Base-by-base conservation (phyloP, 2,113 vertebrate species). In the Microtus oregoni region DNA sequence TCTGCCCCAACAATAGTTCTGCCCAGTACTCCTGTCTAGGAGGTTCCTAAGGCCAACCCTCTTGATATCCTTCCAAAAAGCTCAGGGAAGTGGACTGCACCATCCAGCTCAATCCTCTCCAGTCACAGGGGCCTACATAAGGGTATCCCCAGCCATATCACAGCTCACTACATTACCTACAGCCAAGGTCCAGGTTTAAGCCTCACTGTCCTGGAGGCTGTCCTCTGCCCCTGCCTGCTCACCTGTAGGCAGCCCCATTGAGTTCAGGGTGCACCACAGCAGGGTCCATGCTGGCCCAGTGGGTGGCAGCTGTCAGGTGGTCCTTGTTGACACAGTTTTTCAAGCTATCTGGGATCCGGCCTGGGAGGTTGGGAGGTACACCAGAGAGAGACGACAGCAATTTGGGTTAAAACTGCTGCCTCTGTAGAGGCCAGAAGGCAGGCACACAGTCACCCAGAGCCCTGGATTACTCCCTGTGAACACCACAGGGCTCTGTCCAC, bases 321-420 rank as follows among this genome's bases (percentile, higher is more conserved):
- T 99, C 99, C 98, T 99, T 99, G 97, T 99, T 99, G 97, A 99
- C 99, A 90, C 99, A 99, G 98, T 99, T 99, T 98, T 99, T 99
- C 98, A 99, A 98, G 96, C 99, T 99, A 98, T 99, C 99, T 70
- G 99, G 99, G 98, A 99, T 99, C 93, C 99, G 99, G 98, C 99
- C 99, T 99, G 94, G 41, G 32, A n/a, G 38, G 15, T 3, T 72
- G 85, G 85, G 47, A 26, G 47, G 61, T 26, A 55, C 17, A 15
- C 5, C 41, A 9, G 68, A 50, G 58, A n/a, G 13, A 28, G 58
- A 38, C 7, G 47, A 38, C 11, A 28, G 41, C 32, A 78, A 75
- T 41, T n/a, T 58, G 35, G 7, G 41, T 63, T 82, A 30, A 41
- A 50, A 72, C n/a, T 30, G 12, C 50, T 32, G 65, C 50, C 65